phyloP scores from a whole-genome alignment of 2,888 invertebrate species.

The Eupithecia insigniata region DNA sequence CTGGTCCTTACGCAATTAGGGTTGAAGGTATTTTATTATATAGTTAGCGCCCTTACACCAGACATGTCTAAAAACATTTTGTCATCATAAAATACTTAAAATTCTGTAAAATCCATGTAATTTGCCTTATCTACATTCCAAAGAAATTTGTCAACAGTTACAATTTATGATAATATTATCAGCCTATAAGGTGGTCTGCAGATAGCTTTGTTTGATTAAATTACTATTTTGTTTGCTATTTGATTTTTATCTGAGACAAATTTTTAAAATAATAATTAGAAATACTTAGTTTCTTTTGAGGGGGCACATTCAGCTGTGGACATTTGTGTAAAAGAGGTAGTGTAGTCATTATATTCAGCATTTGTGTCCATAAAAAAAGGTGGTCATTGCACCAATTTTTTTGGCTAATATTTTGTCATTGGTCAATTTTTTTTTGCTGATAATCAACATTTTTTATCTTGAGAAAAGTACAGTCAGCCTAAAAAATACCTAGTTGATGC shows the following conservation, averaged over 20 bases:
- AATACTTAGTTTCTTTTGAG: neutral
- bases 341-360: too few relatives aligned
- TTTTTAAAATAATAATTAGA: neutral
- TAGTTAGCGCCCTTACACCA: neutral
- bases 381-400: too few relatives aligned
- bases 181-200: slow-evolving; percentile 3
- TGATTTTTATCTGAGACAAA: neutral
- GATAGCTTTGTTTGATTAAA: slow-evolving; percentile 11
- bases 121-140: slow-evolving; percentile 26
- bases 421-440: too few relatives aligned
- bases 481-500: too few relatives aligned
- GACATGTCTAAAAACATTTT: neutral
- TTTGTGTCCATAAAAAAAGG: too few relatives aligned
- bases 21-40: too few relatives aligned
- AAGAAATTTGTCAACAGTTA: slow-evolving; percentile 16
- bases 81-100: neutral
- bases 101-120: slow-evolving; percentile 2
- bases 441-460: neutral
- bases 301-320: too few relatives aligned
- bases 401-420: too few relatives aligned
- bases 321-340: too few relatives aligned
- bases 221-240: slow-evolving; percentile 7
- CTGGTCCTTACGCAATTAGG: too few relatives aligned
- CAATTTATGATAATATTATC: slow-evolving; percentile 20
- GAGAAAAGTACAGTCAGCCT: neutral